Base-by-base conservation (phyloP, 2,113 vertebrate species). In the Nannospalax galili region DNA sequence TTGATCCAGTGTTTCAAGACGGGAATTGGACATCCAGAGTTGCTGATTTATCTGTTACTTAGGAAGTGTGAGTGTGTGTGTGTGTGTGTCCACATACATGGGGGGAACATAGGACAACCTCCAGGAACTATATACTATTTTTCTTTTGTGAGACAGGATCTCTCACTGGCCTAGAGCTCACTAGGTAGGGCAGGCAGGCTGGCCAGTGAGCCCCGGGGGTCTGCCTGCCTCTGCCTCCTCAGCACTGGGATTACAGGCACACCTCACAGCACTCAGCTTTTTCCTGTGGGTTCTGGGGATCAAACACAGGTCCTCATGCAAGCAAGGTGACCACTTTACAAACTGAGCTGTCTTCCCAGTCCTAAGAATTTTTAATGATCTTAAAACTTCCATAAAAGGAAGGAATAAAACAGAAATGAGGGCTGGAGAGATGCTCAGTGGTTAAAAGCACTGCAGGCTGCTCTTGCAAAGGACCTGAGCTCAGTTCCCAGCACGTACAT, bases 41-140 rank as follows among this genome's bases (percentile, higher is more conserved):
- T 92, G 74, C 37, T 65, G 10, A 56, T 84, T 74, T 94, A 40
- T 86, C 84, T 88, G 67, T n/a, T 92, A 73, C n/a, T 65, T 45
- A n/a, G 64, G 62, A 69, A 52, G 28, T 65, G 5, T 85, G 82
- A 0, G 0, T 48, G 42, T 14, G 30, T 3, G 26, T 16, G 81
- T 84, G 42, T 35, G 40, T 84, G 42, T 48, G 42, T 45, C 30
- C 19, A 48, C 62, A 2, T 19, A 3, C 24, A 10, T 67, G 81
- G 40, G 32, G 42, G 19, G 30, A n/a, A 16, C 81, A 67, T 17
- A 67, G 42, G 62, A 84, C 40, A 84, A 35, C 11, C 40, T 67
- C 28, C 30, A 45, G 62, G 5, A 19, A 52, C 19, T 37, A 62
- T 30, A 35, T 7, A 12, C 22, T 37, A 37, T 72, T 14, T 19